phyloP scores from a whole-genome alignment of 1,140 invertebrate species.

The Caenorhabditis remanei region DNA sequence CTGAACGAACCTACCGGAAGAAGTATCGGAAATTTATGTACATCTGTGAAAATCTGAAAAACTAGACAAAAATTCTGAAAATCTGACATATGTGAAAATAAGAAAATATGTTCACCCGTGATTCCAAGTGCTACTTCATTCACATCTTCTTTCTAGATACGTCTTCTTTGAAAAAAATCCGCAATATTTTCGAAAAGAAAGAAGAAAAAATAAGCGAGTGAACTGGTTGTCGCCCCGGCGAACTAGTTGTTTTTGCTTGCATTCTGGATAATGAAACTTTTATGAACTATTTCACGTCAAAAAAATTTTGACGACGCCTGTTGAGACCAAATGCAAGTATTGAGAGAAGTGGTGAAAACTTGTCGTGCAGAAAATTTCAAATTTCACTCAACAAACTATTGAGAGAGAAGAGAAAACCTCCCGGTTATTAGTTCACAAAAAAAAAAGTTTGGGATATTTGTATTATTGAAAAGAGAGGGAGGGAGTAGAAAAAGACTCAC shows the following conservation, averaged over 20 bases:
- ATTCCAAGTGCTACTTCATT: slow-evolving; percentile 41
- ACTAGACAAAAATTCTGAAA: neutral
- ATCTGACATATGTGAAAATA: neutral
- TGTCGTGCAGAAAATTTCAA: slow-evolving; percentile 28
- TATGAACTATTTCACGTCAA: slow-evolving; percentile 54
- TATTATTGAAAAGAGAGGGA: neutral
- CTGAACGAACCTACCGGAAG: slow-evolving; percentile 32
- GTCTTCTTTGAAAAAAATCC: neutral
- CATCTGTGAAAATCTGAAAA: slow-evolving; percentile 9
- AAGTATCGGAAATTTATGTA: slow-evolving; percentile 16
- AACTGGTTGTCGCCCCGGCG: slow-evolving; percentile 2
- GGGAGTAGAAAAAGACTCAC: neutral
- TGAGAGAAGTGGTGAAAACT: slow-evolving; percentile 8
- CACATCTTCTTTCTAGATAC: neutral
- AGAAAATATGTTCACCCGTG: neutral
- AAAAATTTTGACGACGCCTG: slow-evolving; percentile 2
- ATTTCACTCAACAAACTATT: slow-evolving; percentile 18
- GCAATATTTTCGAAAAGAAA: neutral
- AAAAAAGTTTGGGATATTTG: slow-evolving; percentile 20
- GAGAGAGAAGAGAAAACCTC: slow-evolving; percentile 33
- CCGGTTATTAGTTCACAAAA: slow-evolving; percentile 43
- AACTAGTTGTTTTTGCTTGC: slow-evolving; percentile 53
- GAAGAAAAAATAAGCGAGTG: neutral
- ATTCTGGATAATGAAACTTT: slow-evolving; percentile 54
- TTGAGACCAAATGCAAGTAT: slow-evolving; percentile 15